Conservation (phyloP, 1,140 invertebrate genomes). For the Probaryconus sp. region DNA sequence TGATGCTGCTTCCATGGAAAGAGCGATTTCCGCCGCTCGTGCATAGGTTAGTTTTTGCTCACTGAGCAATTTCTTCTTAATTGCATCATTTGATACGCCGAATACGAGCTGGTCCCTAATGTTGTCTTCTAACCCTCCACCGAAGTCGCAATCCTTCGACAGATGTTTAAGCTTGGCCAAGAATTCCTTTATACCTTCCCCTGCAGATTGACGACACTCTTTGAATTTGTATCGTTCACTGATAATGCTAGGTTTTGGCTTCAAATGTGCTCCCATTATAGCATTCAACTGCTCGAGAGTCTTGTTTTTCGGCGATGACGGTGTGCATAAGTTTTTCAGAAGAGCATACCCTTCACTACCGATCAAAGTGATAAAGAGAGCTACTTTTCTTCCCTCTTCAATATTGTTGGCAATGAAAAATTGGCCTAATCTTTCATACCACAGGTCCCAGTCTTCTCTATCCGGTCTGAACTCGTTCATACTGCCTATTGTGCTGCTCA, state of each 20-base stretch:
- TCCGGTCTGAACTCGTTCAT: too few species aligned
- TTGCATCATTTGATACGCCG: slow-evolving; percentile 8
- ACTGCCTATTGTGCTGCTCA: too few species aligned
- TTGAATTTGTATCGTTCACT: slow-evolving; percentile 50
- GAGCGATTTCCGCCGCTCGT: slow-evolving; percentile 6
- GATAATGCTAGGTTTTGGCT: slow-evolving; percentile 35
- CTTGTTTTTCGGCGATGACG: slow-evolving; percentile 1
- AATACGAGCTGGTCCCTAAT: slow-evolving; percentile 30
- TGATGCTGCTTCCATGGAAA: slow-evolving; percentile 14
- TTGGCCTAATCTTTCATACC: too few species aligned
- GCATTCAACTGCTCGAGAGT: slow-evolving; percentile 1
- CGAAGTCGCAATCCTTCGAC: slow-evolving; percentile 26
- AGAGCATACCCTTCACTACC: slow-evolving; percentile 44
- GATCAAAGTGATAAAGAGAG: too few species aligned
- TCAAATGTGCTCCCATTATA: slow-evolving; percentile 34
- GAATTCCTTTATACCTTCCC: slow-evolving; percentile 11
- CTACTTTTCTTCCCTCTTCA: too few species aligned
- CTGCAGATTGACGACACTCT: slow-evolving; percentile 16
- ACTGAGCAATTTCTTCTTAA: slow-evolving; percentile 21
- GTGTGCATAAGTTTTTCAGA: slow-evolving; percentile 45
- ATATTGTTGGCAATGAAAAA: too few species aligned
- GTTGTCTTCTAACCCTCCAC: slow-evolving; percentile 20
- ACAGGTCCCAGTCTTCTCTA: too few species aligned
- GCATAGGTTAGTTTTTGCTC: slow-evolving; percentile 12
- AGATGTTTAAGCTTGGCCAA: slow-evolving; percentile 9